These are phyloP conservation scores for Balaeniceps rex DNA, from an alignment of 2,113 vertebrate species.

Conservation along the genomic window DNA sequence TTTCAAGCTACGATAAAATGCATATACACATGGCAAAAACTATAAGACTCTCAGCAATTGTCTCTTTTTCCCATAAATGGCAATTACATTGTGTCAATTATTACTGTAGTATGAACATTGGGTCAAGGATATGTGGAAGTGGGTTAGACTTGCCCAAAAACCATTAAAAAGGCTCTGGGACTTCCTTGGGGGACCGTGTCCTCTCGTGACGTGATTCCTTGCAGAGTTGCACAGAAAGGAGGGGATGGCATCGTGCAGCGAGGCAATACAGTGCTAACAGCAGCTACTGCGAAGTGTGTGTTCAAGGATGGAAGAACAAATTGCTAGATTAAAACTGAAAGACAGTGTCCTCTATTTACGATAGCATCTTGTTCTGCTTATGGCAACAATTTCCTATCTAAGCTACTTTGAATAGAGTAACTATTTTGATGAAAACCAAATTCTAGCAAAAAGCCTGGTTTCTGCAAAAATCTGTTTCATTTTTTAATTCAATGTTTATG, in stretches of 20 bases:
- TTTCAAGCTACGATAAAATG: neutral
- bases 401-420: neutral
- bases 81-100: neutral
- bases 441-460: neutral
- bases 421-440: neutral
- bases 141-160: neutral
- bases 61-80: neutral
- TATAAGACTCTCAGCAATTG: neutral
- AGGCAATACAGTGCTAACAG: neutral
- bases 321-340: neutral
- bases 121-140: neutral
- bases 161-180: neutral
- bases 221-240: neutral
- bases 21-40: neutral
- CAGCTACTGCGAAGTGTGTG: neutral
- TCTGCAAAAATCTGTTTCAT: neutral
- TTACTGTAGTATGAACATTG: neutral
- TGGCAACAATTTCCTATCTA: neutral
- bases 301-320: neutral
- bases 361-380: neutral
- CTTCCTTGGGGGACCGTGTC: neutral
- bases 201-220: neutral
- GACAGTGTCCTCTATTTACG: neutral
- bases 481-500: neutral
- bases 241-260: neutral